These are phyloP conservation scores for Tyrophagus putrescentiae DNA, from an alignment of 1,140 invertebrate genomes.

Conservation along the genomic window DNA sequence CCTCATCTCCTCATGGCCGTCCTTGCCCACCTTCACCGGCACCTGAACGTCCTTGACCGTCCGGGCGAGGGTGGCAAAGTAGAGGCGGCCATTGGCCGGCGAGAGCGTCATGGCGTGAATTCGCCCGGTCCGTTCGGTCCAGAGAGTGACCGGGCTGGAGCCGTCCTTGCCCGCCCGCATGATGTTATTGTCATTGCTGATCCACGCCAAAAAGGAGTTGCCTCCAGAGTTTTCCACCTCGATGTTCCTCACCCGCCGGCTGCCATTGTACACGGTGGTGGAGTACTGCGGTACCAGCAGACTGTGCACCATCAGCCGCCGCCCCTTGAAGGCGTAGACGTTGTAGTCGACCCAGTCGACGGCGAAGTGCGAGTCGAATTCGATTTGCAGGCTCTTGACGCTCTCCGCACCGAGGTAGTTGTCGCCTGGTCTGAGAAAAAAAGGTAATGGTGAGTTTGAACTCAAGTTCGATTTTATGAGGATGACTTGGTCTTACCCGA, in stretches of 20 bases:
- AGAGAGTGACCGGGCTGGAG: slow-evolving; percentile 21
- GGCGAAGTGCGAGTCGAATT: neutral
- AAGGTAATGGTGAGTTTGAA: neutral
- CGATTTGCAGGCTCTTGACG: neutral
- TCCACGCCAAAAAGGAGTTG: neutral
- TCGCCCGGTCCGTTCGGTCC: too few species aligned
- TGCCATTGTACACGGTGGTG: neutral
- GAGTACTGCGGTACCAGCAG: neutral
- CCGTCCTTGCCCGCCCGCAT: neutral
- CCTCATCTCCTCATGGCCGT: too few species aligned
- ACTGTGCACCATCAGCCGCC: neutral
- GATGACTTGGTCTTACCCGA: neutral
- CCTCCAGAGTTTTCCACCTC: neutral
- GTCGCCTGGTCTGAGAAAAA: neutral
- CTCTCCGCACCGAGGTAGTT: neutral
- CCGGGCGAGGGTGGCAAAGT: too few species aligned
- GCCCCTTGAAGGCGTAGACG: neutral
- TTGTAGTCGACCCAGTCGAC: slow-evolving; percentile 3
- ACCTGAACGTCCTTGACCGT: too few species aligned
- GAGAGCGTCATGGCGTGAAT: too few species aligned
- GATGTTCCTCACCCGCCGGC: neutral
- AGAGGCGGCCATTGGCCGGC: too few species aligned
- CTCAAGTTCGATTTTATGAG: neutral
- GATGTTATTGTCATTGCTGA: neutral
- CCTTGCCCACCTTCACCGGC: too few species aligned